Conservation (phyloP, 2,797 vertebrate genomes). For the Acanthopagrus latus region DNA sequence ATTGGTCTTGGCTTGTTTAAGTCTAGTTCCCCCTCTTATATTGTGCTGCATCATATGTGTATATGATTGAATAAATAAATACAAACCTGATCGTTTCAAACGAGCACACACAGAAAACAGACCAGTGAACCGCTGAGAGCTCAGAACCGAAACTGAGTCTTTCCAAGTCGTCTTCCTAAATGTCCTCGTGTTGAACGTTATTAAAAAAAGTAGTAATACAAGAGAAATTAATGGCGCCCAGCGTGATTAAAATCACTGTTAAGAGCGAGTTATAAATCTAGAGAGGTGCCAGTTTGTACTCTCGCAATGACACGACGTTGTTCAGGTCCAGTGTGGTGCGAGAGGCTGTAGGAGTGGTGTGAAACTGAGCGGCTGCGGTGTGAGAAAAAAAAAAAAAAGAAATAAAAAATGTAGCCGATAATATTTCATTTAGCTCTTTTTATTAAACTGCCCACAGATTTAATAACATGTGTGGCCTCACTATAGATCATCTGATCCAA, state of each 20-base stretch:
- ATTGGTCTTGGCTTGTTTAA: too few species aligned
- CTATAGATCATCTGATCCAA: too few species aligned
- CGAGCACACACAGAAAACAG: neutral
- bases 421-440: neutral
- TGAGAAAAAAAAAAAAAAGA: too few species aligned
- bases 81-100: neutral
- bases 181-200: neutral
- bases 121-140: neutral
- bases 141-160: neutral
- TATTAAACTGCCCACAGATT: neutral
- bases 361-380: slow-evolving; percentile 11
- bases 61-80: too few species aligned
- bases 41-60: too few species aligned
- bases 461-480: too few species aligned
- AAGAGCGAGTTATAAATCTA: neutral
- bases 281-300: neutral
- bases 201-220: neutral
- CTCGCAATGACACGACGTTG: neutral
- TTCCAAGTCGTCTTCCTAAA: neutral
- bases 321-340: neutral
- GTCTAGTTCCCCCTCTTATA: too few species aligned
- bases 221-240: neutral
- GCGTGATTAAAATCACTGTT: neutral
- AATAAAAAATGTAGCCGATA: neutral
- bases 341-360: neutral